A percentile compares a stretch with the other conserved stretches of the same genome.
These are phyloP conservation scores for Lordiphosa andalusiaca DNA, from an alignment of 2,888 invertebrate species.

Conservation along the genomic window DNA sequence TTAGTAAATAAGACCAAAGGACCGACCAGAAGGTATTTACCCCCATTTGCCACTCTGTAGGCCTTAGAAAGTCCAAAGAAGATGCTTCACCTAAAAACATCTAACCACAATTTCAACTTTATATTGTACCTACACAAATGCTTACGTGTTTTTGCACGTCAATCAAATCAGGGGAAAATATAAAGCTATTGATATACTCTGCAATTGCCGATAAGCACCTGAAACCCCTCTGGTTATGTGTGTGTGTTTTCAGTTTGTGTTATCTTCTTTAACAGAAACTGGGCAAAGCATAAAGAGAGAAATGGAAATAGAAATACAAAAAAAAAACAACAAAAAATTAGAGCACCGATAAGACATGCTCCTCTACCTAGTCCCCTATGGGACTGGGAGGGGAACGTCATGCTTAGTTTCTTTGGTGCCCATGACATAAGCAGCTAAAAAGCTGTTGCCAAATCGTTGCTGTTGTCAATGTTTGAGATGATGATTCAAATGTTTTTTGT, in stretches of 20 bases:
- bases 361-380: too few relatives aligned
- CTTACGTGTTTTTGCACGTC: conserved; percentile 59
- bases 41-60: too few relatives aligned
- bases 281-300: conserved; percentile 10
- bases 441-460: conserved; percentile 22
- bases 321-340: conserved; percentile 1
- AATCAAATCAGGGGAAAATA: conserved; percentile 45
- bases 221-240: background rate
- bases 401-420: background rate
- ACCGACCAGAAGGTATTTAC: too few relatives aligned
- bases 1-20: too few relatives aligned
- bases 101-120: background rate
- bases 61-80: too few relatives aligned
- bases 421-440: conserved; percentile 58
- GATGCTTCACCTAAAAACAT: too few relatives aligned
- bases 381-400: background rate
- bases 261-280: conserved; percentile 35
- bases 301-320: conserved; percentile 5
- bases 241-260: background rate
- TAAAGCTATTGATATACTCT: conserved; percentile 63
- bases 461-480: conserved; percentile 29
- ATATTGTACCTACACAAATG: conserved; percentile 10
- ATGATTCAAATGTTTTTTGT: conserved; percentile 14
- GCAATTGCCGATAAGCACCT: conserved; percentile 51
- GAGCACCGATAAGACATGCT: too few relatives aligned